phyloP scores from a whole-genome alignment of 92 coral and sea anemone genomes.

The Phenganax subtilis region DNA sequence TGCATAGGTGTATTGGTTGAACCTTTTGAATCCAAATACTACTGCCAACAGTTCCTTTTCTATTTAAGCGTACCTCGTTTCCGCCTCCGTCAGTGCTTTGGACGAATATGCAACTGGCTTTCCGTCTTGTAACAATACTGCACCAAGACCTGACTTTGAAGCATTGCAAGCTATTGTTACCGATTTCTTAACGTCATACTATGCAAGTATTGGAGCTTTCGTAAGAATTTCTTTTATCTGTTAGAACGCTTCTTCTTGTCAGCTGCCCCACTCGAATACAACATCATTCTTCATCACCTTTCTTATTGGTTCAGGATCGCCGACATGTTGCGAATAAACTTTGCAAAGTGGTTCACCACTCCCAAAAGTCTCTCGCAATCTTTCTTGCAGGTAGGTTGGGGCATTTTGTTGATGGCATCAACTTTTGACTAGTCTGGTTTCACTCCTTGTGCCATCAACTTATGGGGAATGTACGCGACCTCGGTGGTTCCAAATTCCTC shows the following conservation, averaged over 20 bases:
- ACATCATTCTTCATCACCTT: constrained; percentile 14
- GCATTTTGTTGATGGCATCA: constrained; percentile 38
- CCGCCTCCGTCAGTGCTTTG: constrained; percentile 52
- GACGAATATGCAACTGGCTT: constrained; percentile 47
- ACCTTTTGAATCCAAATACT: constrained; percentile 48
- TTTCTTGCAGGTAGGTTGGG: constrained; percentile 23
- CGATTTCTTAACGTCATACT: constrained; percentile 15
- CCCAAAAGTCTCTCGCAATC: constrained; percentile 2
- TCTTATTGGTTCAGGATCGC: constrained; percentile 20
- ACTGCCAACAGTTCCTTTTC: constrained; percentile 5
- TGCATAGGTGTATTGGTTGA: constrained; percentile 52
- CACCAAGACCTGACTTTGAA: constrained; percentile 16
- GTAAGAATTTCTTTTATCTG: constrained; percentile 21
- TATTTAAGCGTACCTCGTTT: constrained; percentile 48
- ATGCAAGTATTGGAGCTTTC: constrained; percentile 21
- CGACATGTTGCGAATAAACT: constrained; percentile 16
- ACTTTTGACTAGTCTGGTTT: constrained; percentile 5
- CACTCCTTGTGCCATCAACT: background rate
- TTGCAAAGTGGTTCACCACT: background rate
- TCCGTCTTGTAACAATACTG: constrained; percentile 16
- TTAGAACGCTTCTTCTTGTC: constrained; percentile 12
- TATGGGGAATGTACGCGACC: constrained; percentile 21
- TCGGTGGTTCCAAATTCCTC: background rate
- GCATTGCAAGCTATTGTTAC: constrained; percentile 32
- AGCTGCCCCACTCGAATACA: constrained; percentile 12